Conservation (phyloP, 2,113 vertebrate species). For the Nothobranchius furzeri region DNA sequence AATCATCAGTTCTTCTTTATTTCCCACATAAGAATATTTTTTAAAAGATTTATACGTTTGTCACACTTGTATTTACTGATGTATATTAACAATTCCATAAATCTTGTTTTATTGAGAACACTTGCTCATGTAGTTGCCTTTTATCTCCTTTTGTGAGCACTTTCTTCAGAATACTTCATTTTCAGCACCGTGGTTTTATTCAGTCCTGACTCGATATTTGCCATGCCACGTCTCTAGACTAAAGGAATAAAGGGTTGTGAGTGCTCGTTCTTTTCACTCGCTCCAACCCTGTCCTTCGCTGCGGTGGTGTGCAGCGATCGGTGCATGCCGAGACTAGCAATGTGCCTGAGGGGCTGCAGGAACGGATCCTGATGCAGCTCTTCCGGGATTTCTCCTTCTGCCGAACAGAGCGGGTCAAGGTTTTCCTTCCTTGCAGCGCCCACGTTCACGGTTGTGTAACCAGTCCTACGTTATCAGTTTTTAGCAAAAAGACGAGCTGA, state of each 20-base stretch:
- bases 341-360: slow-evolving; percentile 56
- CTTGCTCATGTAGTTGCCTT: neutral
- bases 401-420: slow-evolving; percentile 46
- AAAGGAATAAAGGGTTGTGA: too few species aligned
- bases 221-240: too few species aligned
- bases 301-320: slow-evolving; percentile 47
- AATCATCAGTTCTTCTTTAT: slow-evolving; percentile 33
- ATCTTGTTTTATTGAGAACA: slow-evolving; percentile 54
- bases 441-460: slow-evolving; percentile 59
- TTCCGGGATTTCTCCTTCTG: slow-evolving; percentile 61
- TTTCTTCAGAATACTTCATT: too few species aligned
- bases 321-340: slow-evolving; percentile 66
- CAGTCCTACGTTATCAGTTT: slow-evolving; percentile 18
- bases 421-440: slow-evolving; percentile 33
- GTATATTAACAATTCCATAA: slow-evolving; percentile 74
- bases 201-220: neutral
- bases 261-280: slow-evolving; percentile 9
- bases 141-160: neutral
- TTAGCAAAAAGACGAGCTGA: slow-evolving; percentile 24
- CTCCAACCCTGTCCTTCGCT: slow-evolving; percentile 22
- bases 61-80: slow-evolving; percentile 51
- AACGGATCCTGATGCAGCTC: slow-evolving; percentile 51
- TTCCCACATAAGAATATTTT: slow-evolving; percentile 64
- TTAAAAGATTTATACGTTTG: slow-evolving; percentile 61
- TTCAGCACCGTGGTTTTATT: neutral